Evolutionary conservation across 2,888 invertebrate species (phyloP), one percentile per base, ranked within the genome.

Genomic region (Tupiocoris notatus): DNA sequence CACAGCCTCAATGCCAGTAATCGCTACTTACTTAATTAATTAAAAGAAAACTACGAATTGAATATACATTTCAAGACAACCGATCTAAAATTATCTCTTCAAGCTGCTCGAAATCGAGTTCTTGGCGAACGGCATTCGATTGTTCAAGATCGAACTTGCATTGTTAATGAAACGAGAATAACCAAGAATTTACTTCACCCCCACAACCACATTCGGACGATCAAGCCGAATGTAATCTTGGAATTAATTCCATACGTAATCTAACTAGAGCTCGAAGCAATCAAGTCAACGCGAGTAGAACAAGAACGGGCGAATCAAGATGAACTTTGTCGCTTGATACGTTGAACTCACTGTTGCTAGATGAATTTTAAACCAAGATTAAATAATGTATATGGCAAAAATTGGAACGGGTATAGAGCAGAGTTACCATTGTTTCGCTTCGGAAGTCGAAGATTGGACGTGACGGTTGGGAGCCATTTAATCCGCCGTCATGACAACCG

Each of bases 361-460:
- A 62, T 73, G 73, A 73, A 73, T 73, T 73, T 73, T 75, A 75
- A 75, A 58, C 64, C 64, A 75, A 65, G 75, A 75, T 75, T 75
- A 64, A 75, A 75, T 75, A 64, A 75, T 75, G 75, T 57, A 73
- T n/a, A n/a, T 75, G 75, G 24, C 65, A 17, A 23, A 24, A 12
- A 39, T 12, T n/a, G 12, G 39, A 39, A 3, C 39, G 59, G n/a
- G 16, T 59, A 20, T n/a, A n/a, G 59, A 59, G n/a, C 17, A n/a
- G n/a, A n/a, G 18, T 3, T 3, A 59, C 7, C 3, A 9, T 59
- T 18, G 59, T 9, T 57, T n/a, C n/a, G n/a, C n/a, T n/a, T n/a
- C n/a, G n/a, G n/a, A n/a, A n/a, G n/a, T 9, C 70, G 23, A 61
- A 58, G 20, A 65, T 65, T 58, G 57, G 65, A 65, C 23, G 65